Evolutionary conservation across 2,888 invertebrate genomes (phyloP).

Genomic region (Crossocerus cetratus): DNA sequence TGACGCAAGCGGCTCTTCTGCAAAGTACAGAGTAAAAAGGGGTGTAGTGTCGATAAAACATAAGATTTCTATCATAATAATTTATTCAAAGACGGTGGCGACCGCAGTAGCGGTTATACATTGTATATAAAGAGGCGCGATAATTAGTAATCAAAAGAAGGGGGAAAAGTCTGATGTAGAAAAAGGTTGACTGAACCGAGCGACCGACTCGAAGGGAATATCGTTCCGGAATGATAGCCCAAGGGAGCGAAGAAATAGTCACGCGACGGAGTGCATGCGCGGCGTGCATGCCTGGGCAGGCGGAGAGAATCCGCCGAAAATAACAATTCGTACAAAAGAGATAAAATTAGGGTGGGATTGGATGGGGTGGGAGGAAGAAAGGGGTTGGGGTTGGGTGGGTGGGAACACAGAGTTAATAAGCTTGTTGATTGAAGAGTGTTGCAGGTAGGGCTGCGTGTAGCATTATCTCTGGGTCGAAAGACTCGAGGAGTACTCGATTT

Average conservation of each 20-base stretch:
- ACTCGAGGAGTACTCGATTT: background rate
- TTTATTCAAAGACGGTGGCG: slow-evolving; percentile 69
- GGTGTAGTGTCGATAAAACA: slow-evolving; percentile 31
- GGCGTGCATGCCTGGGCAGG: slow-evolving; percentile 1
- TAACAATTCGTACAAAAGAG: slow-evolving; percentile 64
- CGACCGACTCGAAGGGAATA: background rate
- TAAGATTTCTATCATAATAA: slow-evolving; percentile 67
- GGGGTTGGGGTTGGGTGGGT: no score
- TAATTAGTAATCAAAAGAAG: slow-evolving; percentile 37
- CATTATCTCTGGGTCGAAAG: slow-evolving; percentile 33
- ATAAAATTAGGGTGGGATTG: slow-evolving; percentile 33
- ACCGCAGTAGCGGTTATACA: slow-evolving; percentile 63
- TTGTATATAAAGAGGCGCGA: slow-evolving; percentile 61
- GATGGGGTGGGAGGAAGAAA: slow-evolving; percentile 20
- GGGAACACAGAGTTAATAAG: slow-evolving; percentile 54
- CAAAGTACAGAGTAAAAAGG: slow-evolving; percentile 19
- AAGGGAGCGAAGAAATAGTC: no score
- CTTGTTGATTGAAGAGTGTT: slow-evolving; percentile 38
- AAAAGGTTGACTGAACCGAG: background rate
- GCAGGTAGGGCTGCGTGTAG: slow-evolving; percentile 12
- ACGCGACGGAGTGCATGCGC: slow-evolving; percentile 14
- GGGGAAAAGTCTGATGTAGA: background rate
- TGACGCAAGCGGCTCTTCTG: no score
- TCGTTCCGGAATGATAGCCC: background rate
- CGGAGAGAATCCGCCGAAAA: slow-evolving; percentile 66